Conservation (phyloP, 2,113 vertebrate genomes). For the Stegostoma tigrinum region DNA sequence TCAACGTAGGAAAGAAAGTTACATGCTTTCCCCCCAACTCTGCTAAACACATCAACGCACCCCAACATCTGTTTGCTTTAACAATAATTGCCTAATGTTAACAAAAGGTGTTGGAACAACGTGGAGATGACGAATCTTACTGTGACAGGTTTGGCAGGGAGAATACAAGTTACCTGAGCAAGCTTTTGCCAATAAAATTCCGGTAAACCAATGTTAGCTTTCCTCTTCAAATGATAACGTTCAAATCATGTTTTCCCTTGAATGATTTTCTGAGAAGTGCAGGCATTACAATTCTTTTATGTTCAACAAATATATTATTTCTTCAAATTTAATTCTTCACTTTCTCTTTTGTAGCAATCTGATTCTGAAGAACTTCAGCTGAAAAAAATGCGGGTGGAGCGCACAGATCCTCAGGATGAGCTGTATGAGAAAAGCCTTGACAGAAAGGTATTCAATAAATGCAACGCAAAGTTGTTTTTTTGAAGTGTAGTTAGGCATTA, state of each 20-base stretch:
- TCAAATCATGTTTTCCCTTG: background rate
- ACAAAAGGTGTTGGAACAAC: too few relatives aligned
- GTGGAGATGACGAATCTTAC: background rate
- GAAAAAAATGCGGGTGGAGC: slow-evolving; percentile 50
- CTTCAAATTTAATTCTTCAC: background rate
- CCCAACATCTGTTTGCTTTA: too few relatives aligned
- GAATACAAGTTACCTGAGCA: background rate
- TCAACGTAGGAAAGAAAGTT: background rate
- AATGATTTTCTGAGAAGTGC: background rate
- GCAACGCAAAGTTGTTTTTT: background rate
- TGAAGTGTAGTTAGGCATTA: background rate
- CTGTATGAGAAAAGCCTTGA: slow-evolving; percentile 46
- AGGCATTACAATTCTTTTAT: background rate
- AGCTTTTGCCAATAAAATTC: background rate
- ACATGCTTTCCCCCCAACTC: background rate
- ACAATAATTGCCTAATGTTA: background rate
- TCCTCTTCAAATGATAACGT: background rate
- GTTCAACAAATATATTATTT: background rate
- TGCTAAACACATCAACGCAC: too few relatives aligned
- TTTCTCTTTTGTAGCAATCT: slow-evolving; percentile 46
- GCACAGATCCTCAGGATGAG: slow-evolving; percentile 51
- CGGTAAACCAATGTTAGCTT: background rate
- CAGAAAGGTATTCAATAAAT: slow-evolving; percentile 51
- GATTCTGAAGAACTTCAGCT: slow-evolving; percentile 50
- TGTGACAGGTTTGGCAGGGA: background rate